Percentiles rank a stretch among this genome's conserved stretches.
Evolutionary conservation across 2,888 invertebrate species (phyloP).

Genomic region (Ectemnius cavifrons): DNA sequence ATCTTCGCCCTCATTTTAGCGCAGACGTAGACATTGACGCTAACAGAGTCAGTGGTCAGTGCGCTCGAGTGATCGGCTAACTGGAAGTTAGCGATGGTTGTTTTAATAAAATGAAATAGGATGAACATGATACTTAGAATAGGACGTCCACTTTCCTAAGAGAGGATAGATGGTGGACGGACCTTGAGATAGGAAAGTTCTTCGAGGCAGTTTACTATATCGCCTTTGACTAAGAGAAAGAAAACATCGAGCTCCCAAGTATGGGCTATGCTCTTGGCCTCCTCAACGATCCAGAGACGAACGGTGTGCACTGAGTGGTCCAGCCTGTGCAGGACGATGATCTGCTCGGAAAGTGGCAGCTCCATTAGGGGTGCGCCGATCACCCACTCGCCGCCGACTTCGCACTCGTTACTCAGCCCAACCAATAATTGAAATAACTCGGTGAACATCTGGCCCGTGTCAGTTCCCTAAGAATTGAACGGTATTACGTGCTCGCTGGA

Average conservation of each 20-base stretch:
- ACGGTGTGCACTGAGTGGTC: constrained; percentile 90
- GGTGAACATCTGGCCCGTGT: constrained; percentile 82
- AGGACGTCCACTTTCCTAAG: too few species aligned
- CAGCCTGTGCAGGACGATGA: constrained; percentile 86
- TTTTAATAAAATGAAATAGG: too few species aligned
- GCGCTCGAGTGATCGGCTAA: constrained; percentile 82
- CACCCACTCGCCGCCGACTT: constrained; percentile 85
- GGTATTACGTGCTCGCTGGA: not conserved
- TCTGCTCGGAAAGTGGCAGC: constrained; percentile 89
- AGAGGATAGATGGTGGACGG: not conserved
- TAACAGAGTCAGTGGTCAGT: constrained; percentile 81
- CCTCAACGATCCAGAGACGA: constrained; percentile 87
- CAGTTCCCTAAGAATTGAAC: constrained; percentile 78
- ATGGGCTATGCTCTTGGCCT: constrained; percentile 85
- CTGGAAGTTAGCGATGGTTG: constrained; percentile 70
- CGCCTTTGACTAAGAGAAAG: constrained; percentile 79
- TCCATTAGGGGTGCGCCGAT: constrained; percentile 87
- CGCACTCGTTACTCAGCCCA: constrained; percentile 86
- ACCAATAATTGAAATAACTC: constrained; percentile 85
- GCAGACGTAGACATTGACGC: constrained; percentile 89
- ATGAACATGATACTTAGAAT: too few species aligned
- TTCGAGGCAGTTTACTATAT: constrained; percentile 73
- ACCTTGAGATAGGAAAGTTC: constrained; percentile 75
- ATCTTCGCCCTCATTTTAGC: constrained; percentile 89
- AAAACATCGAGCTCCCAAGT: constrained; percentile 88